Base-by-base conservation (phyloP, 2,797 vertebrate genomes). In the Leptoclinus maculatus region DNA sequence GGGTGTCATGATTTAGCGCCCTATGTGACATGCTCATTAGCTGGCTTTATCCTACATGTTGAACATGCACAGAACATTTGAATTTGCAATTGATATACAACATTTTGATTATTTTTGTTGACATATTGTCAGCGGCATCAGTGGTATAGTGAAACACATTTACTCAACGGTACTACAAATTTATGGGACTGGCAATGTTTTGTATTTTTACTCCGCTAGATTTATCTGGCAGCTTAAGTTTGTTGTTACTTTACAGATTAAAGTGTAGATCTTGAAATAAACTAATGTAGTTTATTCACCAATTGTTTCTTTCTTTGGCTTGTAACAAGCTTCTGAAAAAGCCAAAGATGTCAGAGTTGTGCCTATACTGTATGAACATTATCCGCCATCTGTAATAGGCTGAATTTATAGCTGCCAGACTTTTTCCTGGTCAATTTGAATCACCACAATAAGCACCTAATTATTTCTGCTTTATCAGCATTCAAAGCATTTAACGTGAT, bases 381-480 rank as follows among this genome's bases (percentile, higher is more conserved):
- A 68, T 45, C 45, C 63, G 6, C 58, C 67, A 62, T 60, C 65
- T 66, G 66, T 38, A 16, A 49, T 27, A 16, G 17, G 25, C 49
- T 71, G 23, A 49, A 67, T 54, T 63, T n/a, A 60, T 23, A 25
- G 32, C 36, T 39, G 57, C 66, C 32, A 62, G 3, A 57, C 51
- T 23, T 65, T 54, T 38, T 60, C 60, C 53, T 38, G 53, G 59
- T 32, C n/a, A 58, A 19, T 64, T 79, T 74, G 3, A 43, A 19
- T 60, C 29, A 49, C 38, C 36, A 23, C 43, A 57, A 77, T 66
- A 25, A 58, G 13, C 5, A 21, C n/a, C 53, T 80, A 64, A 39
- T 36, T 29, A 47, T 56, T 51, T 73, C 54, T 76, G 38, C 34
- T 16, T 62, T 3, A 62, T 58, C n/a, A 47, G 36, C 62, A 63